Evolutionary conservation across 2,888 invertebrate genomes (phyloP).

Genomic region (Pocota personata): DNA sequence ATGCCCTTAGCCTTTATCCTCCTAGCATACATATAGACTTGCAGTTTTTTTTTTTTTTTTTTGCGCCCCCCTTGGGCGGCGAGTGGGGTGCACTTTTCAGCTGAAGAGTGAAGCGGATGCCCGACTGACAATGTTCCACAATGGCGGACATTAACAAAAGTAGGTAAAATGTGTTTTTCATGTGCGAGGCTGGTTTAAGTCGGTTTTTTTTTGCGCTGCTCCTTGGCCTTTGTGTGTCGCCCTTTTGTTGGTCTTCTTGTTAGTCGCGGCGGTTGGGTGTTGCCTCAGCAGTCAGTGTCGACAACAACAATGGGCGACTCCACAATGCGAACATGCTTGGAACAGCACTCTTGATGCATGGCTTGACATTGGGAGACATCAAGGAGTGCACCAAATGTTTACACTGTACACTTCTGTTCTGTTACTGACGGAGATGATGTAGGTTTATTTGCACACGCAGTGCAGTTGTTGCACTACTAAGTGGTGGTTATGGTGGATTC

Average conservation of each 20-base stretch:
- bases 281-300: slow-evolving; percentile 41
- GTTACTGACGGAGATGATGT: slow-evolving; percentile 4
- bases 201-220: slow-evolving; percentile 20
- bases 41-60: slow-evolving; percentile 8
- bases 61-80: background rate
- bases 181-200: slow-evolving; percentile 31
- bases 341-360: slow-evolving; percentile 65
- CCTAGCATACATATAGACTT: slow-evolving; percentile 67
- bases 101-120: slow-evolving; percentile 44
- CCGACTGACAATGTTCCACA: slow-evolving; percentile 65
- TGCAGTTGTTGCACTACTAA: slow-evolving; percentile 47
- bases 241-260: slow-evolving; percentile 64
- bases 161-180: slow-evolving; percentile 65
- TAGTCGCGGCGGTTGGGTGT: slow-evolving; percentile 36
- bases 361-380: slow-evolving; percentile 63
- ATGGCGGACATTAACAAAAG: slow-evolving; percentile 67
- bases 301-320: slow-evolving; percentile 59
- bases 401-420: slow-evolving; percentile 2
- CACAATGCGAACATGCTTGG: slow-evolving; percentile 47
- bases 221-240: slow-evolving; percentile 58
- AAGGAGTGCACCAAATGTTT: slow-evolving; percentile 47
- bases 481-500: slow-evolving; percentile 30
- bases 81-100: slow-evolving; percentile 31
- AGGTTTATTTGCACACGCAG: slow-evolving; percentile 63
- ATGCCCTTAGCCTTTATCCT: slow-evolving; percentile 73